These are phyloP conservation scores for Urechis unicinctus DNA, from an alignment of 2,888 invertebrate species.

Conservation along the genomic window DNA sequence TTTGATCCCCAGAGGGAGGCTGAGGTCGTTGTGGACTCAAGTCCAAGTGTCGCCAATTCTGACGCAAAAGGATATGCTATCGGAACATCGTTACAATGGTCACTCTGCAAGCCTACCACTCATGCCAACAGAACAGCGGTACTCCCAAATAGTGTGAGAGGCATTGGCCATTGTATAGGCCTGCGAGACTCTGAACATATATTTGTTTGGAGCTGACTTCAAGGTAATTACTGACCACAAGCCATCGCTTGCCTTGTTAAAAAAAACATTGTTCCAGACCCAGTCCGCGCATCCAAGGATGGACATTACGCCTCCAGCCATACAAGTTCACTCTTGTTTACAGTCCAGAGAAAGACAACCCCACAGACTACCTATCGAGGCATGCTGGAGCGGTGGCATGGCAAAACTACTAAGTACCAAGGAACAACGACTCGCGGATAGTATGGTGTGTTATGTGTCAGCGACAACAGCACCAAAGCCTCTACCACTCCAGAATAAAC, in stretches of 20 bases:
- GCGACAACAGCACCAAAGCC: neutral
- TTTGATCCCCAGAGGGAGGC: conserved; percentile 16
- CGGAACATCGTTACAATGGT: too few species aligned
- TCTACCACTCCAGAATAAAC: neutral
- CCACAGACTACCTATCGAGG: conserved; percentile 17
- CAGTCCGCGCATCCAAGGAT: neutral
- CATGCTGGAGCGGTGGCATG: conserved; percentile 5
- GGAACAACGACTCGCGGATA: too few species aligned
- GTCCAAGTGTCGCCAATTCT: conserved; percentile 13
- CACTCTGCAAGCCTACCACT: conserved; percentile 3
- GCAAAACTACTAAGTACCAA: too few species aligned
- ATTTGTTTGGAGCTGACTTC: conserved; percentile 18
- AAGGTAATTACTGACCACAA: conserved; percentile 21
- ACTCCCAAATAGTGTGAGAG: conserved; percentile 12
- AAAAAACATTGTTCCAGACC: conserved; percentile 9
- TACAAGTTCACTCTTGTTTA: conserved; percentile 9
- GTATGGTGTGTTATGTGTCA: too few species aligned
- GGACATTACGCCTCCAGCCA: conserved; percentile 7
- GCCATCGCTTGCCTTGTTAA: conserved; percentile 19
- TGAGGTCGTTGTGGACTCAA: conserved; percentile 17
- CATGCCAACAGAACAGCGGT: conserved; percentile 4
- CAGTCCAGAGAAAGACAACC: conserved; percentile 13
- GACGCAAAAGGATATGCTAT: neutral
- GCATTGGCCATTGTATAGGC: conserved; percentile 16
- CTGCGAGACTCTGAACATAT: conserved; percentile 17